Conservation (phyloP, 2,888 invertebrate species). For the Drosophila rellima region DNA sequence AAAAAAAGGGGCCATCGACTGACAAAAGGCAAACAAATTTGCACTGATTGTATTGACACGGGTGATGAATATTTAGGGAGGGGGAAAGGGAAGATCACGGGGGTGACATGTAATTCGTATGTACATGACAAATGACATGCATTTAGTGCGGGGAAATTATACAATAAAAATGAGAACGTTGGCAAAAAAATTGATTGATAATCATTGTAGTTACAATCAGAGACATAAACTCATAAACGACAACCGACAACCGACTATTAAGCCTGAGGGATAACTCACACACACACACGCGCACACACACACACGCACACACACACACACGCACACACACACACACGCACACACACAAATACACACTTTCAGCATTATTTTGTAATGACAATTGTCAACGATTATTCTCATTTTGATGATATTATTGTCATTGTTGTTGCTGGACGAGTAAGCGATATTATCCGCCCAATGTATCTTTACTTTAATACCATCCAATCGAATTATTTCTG, state of each 20-base stretch:
- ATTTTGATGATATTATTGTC: slow-evolving; percentile 24
- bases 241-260: slow-evolving; percentile 28
- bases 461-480: slow-evolving; percentile 27
- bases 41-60: slow-evolving; percentile 42
- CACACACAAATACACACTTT: not conserved
- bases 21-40: slow-evolving; percentile 50
- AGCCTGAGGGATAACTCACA: slow-evolving; percentile 30
- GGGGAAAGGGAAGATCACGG: not conserved
- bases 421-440: slow-evolving; percentile 12
- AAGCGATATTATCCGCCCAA: slow-evolving; percentile 24
- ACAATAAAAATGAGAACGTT: slow-evolving; percentile 41
- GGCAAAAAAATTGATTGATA: slow-evolving; percentile 52
- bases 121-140: slow-evolving; percentile 57
- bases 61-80: not conserved
- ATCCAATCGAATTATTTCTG: slow-evolving; percentile 12
- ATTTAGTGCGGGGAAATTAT: slow-evolving; percentile 23
- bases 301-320: slow-evolving; percentile 4
- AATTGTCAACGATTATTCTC: slow-evolving; percentile 47
- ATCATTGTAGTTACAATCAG: slow-evolving; percentile 49
- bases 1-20: slow-evolving; percentile 22
- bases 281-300: slow-evolving; percentile 1
- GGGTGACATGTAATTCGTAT: slow-evolving; percentile 34
- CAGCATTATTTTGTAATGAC: slow-evolving; percentile 35
- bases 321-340: slow-evolving; percentile 10
- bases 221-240: slow-evolving; percentile 29